Percentiles rank a stretch among this genome's conserved stretches.
These are phyloP conservation scores for Phodopus roborovskii DNA, from an alignment of 2,113 vertebrate species.

Conservation along the genomic window DNA sequence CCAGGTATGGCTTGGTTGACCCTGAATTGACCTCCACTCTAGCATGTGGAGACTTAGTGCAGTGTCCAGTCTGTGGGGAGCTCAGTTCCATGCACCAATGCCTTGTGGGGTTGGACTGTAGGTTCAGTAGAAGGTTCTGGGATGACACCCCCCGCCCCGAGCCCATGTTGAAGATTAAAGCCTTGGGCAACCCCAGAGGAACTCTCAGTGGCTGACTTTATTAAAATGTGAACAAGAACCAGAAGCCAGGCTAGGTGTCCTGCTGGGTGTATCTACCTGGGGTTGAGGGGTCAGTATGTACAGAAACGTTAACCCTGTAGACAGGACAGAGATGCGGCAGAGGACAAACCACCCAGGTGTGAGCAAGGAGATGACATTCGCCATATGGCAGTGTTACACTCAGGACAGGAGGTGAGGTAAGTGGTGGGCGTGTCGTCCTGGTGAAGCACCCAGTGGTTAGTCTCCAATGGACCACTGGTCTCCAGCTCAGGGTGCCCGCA, in stretches of 20 bases:
- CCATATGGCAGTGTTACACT: accelerated
- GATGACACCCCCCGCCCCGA: background rate
- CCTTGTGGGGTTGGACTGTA: background rate
- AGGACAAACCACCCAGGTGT: background rate
- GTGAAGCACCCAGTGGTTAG: background rate
- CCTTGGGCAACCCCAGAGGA: accelerated
- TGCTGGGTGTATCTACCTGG: background rate
- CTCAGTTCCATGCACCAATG: accelerated
- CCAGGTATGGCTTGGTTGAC: background rate
- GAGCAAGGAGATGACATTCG: background rate
- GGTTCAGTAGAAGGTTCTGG: background rate
- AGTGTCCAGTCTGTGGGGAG: background rate
- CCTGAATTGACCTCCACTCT: background rate
- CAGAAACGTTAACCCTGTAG: constrained; percentile 73
- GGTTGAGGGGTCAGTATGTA: background rate
- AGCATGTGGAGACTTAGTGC: background rate
- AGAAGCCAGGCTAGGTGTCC: background rate
- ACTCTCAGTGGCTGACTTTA: constrained; percentile 45
- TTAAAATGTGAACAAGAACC: constrained; percentile 62
- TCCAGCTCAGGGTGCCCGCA: background rate
- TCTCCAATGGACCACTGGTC: background rate
- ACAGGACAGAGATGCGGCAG: constrained; percentile 39
- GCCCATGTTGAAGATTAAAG: background rate
- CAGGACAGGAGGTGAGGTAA: constrained; percentile 18
- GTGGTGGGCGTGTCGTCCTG: accelerated